These are phyloP conservation scores for Pyrgilauda ruficollis DNA, from an alignment of 2,113 vertebrate genomes.

Conservation along the genomic window DNA sequence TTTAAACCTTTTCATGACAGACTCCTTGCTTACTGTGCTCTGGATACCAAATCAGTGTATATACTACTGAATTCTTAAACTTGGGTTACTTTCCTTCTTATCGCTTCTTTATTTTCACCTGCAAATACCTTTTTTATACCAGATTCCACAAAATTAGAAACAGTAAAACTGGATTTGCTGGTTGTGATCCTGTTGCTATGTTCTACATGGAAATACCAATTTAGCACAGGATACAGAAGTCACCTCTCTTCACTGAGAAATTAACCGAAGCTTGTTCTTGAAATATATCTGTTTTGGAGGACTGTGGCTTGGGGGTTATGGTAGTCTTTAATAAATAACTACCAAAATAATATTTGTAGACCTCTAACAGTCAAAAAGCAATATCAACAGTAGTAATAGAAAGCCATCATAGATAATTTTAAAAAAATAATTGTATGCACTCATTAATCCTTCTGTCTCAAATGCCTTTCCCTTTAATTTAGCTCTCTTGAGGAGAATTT, in stretches of 20 bases:
- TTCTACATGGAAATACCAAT: background rate
- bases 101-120: background rate
- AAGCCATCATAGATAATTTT: background rate
- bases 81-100: background rate
- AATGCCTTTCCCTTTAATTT: background rate
- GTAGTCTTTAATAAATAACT: background rate
- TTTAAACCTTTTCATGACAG: background rate
- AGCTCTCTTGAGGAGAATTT: background rate
- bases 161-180: background rate
- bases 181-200: background rate
- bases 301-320: background rate
- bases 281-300: background rate
- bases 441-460: background rate
- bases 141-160: background rate
- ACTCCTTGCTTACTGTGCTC: background rate
- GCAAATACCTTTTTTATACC: background rate
- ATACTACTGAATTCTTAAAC: background rate
- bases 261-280: background rate
- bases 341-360: background rate
- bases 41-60: background rate
- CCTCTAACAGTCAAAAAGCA: background rate
- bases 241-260: background rate
- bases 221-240: background rate
- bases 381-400: background rate
- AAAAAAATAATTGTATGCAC: background rate